Percentiles rank a stretch among this genome's conserved stretches.
These are phyloP conservation scores for Diabrotica balteata DNA, from an alignment of 2,888 invertebrate genomes.

Conservation along the genomic window DNA sequence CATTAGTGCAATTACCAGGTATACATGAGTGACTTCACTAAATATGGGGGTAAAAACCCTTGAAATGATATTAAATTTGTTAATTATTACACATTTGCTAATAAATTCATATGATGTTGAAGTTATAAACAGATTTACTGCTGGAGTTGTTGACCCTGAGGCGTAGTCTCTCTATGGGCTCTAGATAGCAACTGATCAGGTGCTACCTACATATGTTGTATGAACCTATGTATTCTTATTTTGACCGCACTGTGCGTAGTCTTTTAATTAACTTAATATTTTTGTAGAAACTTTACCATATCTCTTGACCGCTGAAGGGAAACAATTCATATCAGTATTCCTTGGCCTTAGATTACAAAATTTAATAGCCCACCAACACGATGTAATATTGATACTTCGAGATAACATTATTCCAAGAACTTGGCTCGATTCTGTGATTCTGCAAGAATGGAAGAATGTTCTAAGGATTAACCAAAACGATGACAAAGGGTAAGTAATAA, in stretches of 20 bases:
- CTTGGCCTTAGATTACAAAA: constrained; percentile 71
- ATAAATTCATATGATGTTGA: too few species aligned
- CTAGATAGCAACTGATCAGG: too few species aligned
- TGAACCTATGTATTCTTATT: background rate
- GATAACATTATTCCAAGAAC: constrained; percentile 74
- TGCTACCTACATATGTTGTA: too few species aligned
- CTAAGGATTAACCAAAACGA: constrained; percentile 73
- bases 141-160: too few species aligned
- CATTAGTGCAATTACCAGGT: too few species aligned
- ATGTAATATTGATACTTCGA: constrained; percentile 70
- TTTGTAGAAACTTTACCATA: constrained; percentile 62
- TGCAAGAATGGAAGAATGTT: constrained; percentile 74
- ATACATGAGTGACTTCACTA: too few species aligned
- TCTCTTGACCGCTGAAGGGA: constrained; percentile 68
- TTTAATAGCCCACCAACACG: constrained; percentile 73
- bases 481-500: constrained; percentile 69
- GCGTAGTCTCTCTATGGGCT: too few species aligned
- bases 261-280: constrained; percentile 7
- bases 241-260: background rate
- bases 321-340: constrained; percentile 68
- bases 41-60: too few species aligned
- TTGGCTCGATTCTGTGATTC: constrained; percentile 71
- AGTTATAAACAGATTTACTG: too few species aligned
- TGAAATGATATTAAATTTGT: too few species aligned
- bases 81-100: too few species aligned